Evolutionary conservation across 2,113 vertebrate species (phyloP), one percentile per base, ranked within the genome.

Genomic region (Dolichotis patagonum): DNA sequence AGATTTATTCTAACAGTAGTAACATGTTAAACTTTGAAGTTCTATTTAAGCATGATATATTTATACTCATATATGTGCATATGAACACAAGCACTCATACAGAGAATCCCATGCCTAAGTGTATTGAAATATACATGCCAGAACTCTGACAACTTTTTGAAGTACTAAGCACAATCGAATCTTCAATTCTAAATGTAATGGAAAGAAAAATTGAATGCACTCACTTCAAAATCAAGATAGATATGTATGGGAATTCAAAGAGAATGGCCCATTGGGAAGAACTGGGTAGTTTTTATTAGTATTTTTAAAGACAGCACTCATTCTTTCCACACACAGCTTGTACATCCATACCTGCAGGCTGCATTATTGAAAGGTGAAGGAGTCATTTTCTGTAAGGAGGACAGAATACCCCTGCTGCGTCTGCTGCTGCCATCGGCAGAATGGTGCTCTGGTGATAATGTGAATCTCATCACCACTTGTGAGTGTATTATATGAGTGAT

Each of bases 381-480:
- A 97, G 22, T 85, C 82, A 0, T 80, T 97, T 91, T 71, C 62
- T 82, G 0, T 83, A 92, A 85, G 82, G 58, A 94, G 91, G 62
- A 82, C 67, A 0, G 1, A 5, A 0, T 83, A 69, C 81, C 96
- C 96, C 96, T 93, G 82, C 98, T 98, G 97, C 96, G 65, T 96
- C 46, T 67, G 96, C 97, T 97, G 93, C 56, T 88, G 90, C 97
- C 95, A 1, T 85, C 83, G 6, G 95, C 91, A 96, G 92, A 90
- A 97, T 97, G 91, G 71, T 85, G 94, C 96, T 96, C 52, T 97
- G 96, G 43, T 91, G 97, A 97, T 97, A 94, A 97, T 98, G 58
- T 90, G 94, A 97, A 84, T 97, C 96, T 98, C 94, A 91, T 60
- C 98, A 97, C 97, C 92, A 97, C 97, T 87, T 90, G 96, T 91